Evolutionary conservation across 2,113 vertebrate genomes (phyloP), one percentile per base, ranked within the genome.

Genomic region (Passer montanus): DNA sequence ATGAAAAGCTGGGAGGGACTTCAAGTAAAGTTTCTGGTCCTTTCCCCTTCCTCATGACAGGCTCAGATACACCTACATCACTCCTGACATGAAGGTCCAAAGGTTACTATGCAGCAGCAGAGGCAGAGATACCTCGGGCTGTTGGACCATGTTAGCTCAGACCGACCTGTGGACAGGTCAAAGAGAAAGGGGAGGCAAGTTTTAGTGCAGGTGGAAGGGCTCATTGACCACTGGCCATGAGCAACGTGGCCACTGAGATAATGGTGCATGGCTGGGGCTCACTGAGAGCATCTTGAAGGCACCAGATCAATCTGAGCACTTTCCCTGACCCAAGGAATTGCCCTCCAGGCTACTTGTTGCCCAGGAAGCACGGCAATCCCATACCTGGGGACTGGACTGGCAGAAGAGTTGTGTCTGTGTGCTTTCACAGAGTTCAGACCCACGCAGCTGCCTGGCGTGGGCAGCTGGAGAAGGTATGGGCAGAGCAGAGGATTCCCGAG

Each of bases 381-480:
- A 11, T 27, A 62, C 1, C 2, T 19, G 43, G 43, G 41, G 28
- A 14, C 37, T 49, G 60, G 26, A 15, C 19, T 47, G 28, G 39
- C 14, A 28, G 50, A 15, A 56, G n/a, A 56, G 44, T 1, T 27
- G 18, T 10, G 4, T 37, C 11, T 68, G 24, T 58, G 31, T 1
- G 2, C 30, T 47, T 62, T 39, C 33, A 4, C 31, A 33, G 41
- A 41, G 47, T 2, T 21, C 23, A 47, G 66, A 53, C 5, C 21
- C 23, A 15, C 1, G 1, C 6, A 0, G 7, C 58, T 47, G 66
- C 62, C 43, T 12, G 23, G 22, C 23, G 17, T 0, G 2, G 72
- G 85, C 50, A 33, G 53, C n/a, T 26, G 62, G 28, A 82, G 53
- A 50, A 89, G 55, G 39, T 26, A 39, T 43, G 44, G 49, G 87